A percentile compares a stretch with the other conserved stretches of the same genome.
Conservation (phyloP, 2,113 vertebrate species). For the Strix uralensis region DNA sequence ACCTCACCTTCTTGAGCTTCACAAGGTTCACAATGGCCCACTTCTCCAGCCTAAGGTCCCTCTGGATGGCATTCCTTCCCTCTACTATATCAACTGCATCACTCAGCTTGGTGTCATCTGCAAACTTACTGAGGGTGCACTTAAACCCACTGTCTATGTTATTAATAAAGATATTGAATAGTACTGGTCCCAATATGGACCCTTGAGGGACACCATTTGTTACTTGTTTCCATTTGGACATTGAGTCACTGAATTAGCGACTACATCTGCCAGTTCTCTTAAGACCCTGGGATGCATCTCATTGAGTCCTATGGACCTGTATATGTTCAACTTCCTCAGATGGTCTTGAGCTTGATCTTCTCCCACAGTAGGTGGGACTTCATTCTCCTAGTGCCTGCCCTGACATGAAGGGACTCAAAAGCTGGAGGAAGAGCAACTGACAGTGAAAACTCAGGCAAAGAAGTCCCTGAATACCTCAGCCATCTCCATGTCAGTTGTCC, state of each 20-base stretch:
- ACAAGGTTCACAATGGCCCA: background rate
- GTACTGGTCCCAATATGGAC: background rate
- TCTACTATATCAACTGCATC: background rate
- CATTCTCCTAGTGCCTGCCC: background rate
- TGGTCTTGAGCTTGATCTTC: background rate
- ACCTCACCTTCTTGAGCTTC: too few relatives aligned
- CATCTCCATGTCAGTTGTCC: background rate
- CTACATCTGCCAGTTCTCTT: background rate
- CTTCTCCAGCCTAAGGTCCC: background rate
- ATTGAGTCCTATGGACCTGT: too few relatives aligned
- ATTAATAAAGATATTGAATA: background rate
- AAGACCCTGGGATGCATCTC: background rate
- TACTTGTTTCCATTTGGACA: background rate
- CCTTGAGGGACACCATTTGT: background rate
- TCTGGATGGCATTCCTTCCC: background rate
- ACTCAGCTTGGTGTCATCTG: background rate
- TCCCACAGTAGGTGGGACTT: background rate
- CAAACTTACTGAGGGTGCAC: background rate
- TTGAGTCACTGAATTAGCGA: background rate
- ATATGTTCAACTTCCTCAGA: background rate
- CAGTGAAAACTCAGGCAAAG: background rate
- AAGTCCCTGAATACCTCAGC: background rate
- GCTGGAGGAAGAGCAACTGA: background rate
- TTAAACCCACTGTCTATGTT: background rate
- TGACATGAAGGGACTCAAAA: background rate